Conservation (phyloP, 1,140 invertebrate species). For the Drosophila ogumai region DNA sequence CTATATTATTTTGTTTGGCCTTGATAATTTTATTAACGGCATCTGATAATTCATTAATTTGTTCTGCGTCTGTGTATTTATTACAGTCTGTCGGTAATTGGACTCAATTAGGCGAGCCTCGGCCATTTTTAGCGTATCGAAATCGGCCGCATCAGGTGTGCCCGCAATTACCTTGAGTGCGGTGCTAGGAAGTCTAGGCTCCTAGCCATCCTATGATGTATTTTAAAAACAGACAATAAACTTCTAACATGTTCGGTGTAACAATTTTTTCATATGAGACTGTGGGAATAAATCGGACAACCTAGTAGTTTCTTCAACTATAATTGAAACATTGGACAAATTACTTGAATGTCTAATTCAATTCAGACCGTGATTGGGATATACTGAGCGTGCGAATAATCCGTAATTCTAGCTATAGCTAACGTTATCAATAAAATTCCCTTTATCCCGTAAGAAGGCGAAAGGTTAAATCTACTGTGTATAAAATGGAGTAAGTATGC, state of each 20-base stretch:
- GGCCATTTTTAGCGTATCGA: not conserved
- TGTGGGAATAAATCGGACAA: not conserved
- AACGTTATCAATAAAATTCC: constrained; percentile 8
- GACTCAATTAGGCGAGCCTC: not conserved
- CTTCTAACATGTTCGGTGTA: not conserved
- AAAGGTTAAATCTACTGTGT: constrained; percentile 9
- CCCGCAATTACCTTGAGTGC: not conserved
- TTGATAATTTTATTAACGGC: not conserved
- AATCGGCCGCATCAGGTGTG: not conserved
- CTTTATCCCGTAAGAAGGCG: not conserved
- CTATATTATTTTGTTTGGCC: not conserved
- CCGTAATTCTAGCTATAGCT: constrained; percentile 12
- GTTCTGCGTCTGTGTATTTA: not conserved
- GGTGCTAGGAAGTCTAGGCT: not conserved
- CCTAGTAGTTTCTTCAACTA: not conserved
- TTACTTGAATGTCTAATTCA: not conserved
- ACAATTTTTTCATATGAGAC: not conserved
- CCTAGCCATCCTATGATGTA: not conserved
- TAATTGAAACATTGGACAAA: too few relatives aligned
- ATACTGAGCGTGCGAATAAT: constrained; percentile 12
- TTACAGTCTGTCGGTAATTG: not conserved
- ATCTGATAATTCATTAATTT: too few relatives aligned
- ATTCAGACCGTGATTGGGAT: not conserved
- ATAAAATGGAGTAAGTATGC: not conserved
- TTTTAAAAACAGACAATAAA: not conserved